Evolutionary conservation across 2,113 vertebrate genomes (phyloP), one percentile per base, ranked within the genome.

Genomic region (Spilogale gracilis): DNA sequence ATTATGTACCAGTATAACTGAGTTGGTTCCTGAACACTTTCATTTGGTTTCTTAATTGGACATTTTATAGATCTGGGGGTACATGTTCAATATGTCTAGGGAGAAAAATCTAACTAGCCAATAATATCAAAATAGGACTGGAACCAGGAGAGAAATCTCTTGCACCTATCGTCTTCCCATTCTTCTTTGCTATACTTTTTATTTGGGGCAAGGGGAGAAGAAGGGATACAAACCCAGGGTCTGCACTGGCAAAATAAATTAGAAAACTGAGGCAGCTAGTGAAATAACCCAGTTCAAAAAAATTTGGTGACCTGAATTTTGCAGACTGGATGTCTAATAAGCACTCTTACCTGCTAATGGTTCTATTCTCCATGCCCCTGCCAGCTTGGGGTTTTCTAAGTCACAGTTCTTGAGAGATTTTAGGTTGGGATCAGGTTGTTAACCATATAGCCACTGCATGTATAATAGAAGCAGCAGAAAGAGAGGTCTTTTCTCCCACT

Each of bases 61-160:
- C 89, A 85, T 94, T 95, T 94, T 95, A 87, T 80, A 97, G 92
- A 95, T 96, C 80, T 67, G 23, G 78, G 54, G 60, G 74, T 91
- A 80, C 32, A 69, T 48, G 32, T 90, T 97, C 92, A 95, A 73
- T 76, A 94, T 48, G n/a, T 92, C 92, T 87, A 94, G 30, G 25
- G 90, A 89, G 92, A 95, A 97, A 97, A 96, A 82, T 91, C 83
- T 94, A 94, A 96, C 91, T 93, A 95, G 79, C 87, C 58, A 61
- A 90, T 97, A 90, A 88, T 90, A 96, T 82, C 45, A 84, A 96
- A 87, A 89, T 30, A 90, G 87, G 65, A 52, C 27, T 48, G 13
- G 48, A 76, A 92, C 48, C 11, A 81, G 48, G 14, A 96, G 3
- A 93, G 61, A 87, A 74, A 69, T 94, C 50, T 60, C 65, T 58